Evolutionary conservation across 2,797 vertebrate genomes (phyloP).

Genomic region (Acanthurus leucopareius): DNA sequence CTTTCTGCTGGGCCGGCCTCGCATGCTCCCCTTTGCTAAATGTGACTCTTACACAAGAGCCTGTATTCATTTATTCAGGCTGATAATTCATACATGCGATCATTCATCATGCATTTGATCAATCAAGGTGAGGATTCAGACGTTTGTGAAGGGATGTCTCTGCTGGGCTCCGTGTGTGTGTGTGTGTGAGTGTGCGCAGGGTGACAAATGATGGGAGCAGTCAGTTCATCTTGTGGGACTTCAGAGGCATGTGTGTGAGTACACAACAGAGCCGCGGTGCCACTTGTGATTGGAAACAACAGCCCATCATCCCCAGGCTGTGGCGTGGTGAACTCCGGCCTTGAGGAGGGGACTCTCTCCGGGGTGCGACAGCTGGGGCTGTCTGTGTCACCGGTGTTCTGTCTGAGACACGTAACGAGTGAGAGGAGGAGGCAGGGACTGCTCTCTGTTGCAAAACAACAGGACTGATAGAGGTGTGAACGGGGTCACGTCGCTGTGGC

Average conservation of each 20-base stretch:
- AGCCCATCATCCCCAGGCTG: conserved; percentile 56
- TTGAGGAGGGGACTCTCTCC: conserved; percentile 40
- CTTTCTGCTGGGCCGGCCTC: conserved; percentile 32
- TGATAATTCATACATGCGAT: conserved; percentile 34
- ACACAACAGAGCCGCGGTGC: conserved; percentile 51
- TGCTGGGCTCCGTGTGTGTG: conserved; percentile 29
- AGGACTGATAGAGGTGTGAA: conserved; percentile 65
- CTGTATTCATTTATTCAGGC: conserved; percentile 25
- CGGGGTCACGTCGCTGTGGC: conserved; percentile 57
- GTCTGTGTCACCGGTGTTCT: conserved; percentile 47
- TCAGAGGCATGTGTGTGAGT: conserved; percentile 52
- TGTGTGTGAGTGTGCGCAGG: background rate
- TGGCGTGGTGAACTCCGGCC: conserved; percentile 61
- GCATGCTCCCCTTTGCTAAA: conserved; percentile 30
- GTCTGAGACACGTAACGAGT: conserved; percentile 57
- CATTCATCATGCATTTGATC: conserved; percentile 37
- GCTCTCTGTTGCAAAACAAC: conserved; percentile 63
- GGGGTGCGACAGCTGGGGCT: conserved; percentile 57
- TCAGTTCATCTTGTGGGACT: conserved; percentile 60
- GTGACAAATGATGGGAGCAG: conserved; percentile 59
- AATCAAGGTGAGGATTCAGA: conserved; percentile 45
- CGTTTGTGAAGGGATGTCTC: conserved; percentile 18
- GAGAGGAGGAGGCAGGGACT: conserved; percentile 37
- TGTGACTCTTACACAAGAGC: conserved; percentile 22
- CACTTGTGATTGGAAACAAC: conserved; percentile 69